Evolutionary conservation across 2,888 invertebrate species (phyloP).

Genomic region (Graphium colonna): DNA sequence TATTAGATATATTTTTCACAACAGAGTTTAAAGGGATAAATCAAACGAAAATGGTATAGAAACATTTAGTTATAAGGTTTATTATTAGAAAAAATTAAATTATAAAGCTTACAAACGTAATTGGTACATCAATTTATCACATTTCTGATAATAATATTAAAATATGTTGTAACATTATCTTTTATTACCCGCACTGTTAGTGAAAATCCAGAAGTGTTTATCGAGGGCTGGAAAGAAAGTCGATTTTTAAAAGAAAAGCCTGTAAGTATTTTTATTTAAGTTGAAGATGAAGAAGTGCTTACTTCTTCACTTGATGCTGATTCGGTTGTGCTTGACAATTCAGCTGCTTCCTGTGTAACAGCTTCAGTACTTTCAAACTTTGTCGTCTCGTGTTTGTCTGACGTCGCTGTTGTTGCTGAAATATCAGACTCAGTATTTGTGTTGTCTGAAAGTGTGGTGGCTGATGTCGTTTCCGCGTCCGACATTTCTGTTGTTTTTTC

Average conservation of each 20-base stretch:
- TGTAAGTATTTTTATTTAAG: slow-evolving; percentile 23
- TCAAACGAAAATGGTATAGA: background rate
- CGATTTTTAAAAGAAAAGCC: slow-evolving; percentile 4
- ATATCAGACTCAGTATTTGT: background rate
- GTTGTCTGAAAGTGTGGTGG: background rate
- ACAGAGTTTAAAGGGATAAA: too few relatives aligned
- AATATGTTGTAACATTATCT: slow-evolving; percentile 15
- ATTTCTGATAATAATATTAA: slow-evolving; percentile 19
- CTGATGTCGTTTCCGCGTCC: background rate
- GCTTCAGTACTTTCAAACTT: background rate
- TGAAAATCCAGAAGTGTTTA: slow-evolving; percentile 10
- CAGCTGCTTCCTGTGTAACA: slow-evolving; percentile 8
- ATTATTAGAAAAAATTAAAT: slow-evolving; percentile 21
- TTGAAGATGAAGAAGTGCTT: slow-evolving; percentile 31
- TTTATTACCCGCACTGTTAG: slow-evolving; percentile 19
- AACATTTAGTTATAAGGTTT: slow-evolving; percentile 10
- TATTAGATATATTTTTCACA: too few relatives aligned
- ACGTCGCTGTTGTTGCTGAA: background rate
- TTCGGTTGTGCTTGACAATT: slow-evolving; percentile 5
- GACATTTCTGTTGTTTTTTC: slow-evolving; percentile 10
- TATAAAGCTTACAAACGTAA: slow-evolving; percentile 15
- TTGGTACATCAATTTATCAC: slow-evolving; percentile 19
- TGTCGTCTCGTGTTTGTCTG: background rate
- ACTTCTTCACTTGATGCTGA: slow-evolving; percentile 30
- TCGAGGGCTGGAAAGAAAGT: slow-evolving; percentile 20